phyloP scores from a whole-genome alignment of 2,797 vertebrate species.

The Poeciliopsis paucimaculata region DNA sequence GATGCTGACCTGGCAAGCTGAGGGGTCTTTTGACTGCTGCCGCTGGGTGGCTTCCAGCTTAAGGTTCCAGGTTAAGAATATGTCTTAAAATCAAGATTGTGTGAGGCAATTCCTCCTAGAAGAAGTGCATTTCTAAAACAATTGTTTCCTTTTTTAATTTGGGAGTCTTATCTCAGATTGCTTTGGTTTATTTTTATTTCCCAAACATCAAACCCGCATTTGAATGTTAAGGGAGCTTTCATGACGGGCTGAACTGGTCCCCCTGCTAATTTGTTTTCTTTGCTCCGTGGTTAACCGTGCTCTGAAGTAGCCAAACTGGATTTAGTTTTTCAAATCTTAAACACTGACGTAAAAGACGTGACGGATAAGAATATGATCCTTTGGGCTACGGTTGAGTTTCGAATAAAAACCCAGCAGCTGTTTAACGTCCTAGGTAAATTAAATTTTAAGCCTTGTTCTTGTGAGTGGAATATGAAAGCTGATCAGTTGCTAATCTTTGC shows the following conservation, averaged over 20 bases:
- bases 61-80: conserved; percentile 2
- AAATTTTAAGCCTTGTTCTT: background rate
- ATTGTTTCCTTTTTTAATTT: conserved; percentile 22
- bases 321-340: background rate
- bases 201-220: conserved; percentile 24
- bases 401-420: background rate
- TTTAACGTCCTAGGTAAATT: background rate
- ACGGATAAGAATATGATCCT: conserved; percentile 7
- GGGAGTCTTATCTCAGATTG: conserved; percentile 23
- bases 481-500: background rate
- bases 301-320: background rate
- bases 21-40: conserved; percentile 31
- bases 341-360: background rate
- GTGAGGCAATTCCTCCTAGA: conserved; percentile 26
- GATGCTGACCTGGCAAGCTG: conserved; percentile 44
- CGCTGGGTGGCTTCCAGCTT: conserved; percentile 1
- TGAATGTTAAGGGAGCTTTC: conserved; percentile 27
- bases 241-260: conserved; percentile 20
- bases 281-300: background rate
- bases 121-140: conserved; percentile 28
- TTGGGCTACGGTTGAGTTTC: background rate
- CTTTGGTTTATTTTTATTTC: conserved; percentile 19
- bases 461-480: background rate
- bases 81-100: conserved; percentile 33
- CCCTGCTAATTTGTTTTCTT: conserved; percentile 25